Conservation (phyloP, 2,888 invertebrate genomes). For the Chirona hameri region DNA sequence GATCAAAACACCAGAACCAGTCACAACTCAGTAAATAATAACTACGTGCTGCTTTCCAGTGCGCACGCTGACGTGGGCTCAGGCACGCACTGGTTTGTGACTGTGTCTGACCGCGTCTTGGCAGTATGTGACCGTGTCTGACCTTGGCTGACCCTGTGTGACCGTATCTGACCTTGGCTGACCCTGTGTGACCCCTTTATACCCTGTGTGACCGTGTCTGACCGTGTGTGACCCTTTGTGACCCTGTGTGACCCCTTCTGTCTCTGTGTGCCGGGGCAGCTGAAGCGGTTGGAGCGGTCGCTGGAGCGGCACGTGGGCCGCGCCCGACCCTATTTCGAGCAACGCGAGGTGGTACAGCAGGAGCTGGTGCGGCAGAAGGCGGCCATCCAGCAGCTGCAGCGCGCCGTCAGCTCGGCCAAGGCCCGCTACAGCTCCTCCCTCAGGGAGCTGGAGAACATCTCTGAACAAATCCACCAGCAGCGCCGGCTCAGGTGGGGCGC, state of each 20-base stretch:
- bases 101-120: too few relatives aligned
- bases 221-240: too few relatives aligned
- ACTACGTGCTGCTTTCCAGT: too few relatives aligned
- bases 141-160: constrained; percentile 36
- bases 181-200: background rate
- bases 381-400: constrained; percentile 75
- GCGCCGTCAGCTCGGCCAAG: constrained; percentile 74
- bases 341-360: constrained; percentile 79
- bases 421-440: constrained; percentile 75
- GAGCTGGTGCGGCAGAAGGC: constrained; percentile 80
- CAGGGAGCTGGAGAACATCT: constrained; percentile 67
- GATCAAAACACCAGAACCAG: too few relatives aligned
- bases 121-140: too few relatives aligned
- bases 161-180: background rate
- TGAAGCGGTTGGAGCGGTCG: constrained; percentile 75
- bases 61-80: too few relatives aligned
- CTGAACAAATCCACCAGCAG: background rate
- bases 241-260: background rate
- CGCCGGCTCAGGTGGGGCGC: background rate
- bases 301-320: constrained; percentile 76
- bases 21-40: too few relatives aligned
- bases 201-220: too few relatives aligned
- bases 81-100: too few relatives aligned
- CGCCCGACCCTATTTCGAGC: constrained; percentile 85
- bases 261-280: too few relatives aligned